Evolutionary conservation across 2,797 vertebrate genomes (phyloP).

Genomic region (Acanthurus leucopareius): DNA sequence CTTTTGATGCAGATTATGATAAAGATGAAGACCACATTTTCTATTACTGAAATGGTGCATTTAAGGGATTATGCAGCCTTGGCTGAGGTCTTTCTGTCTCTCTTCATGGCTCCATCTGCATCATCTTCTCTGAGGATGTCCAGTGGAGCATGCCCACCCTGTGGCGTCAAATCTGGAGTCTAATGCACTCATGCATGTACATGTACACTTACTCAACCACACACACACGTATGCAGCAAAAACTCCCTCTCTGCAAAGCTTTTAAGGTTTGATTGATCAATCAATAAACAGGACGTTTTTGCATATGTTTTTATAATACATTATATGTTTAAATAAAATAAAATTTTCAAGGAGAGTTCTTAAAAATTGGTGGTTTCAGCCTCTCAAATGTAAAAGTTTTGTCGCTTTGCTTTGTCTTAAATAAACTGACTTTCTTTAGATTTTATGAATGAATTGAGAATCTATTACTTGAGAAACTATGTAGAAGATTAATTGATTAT

Average conservation of each 20-base stretch:
- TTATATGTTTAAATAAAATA: neutral
- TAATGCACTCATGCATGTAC: conserved; percentile 54
- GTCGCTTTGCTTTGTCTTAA: neutral
- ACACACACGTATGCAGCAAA: neutral
- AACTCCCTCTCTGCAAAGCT: neutral
- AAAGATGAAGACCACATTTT: neutral
- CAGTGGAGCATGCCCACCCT: conserved; percentile 70
- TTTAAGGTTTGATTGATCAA: no score
- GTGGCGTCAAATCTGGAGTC: conserved; percentile 70
- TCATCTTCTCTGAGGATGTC: conserved; percentile 53
- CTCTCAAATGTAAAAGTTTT: neutral
- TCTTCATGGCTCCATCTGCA: conserved; percentile 52
- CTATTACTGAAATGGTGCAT: neutral
- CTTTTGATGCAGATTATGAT: neutral
- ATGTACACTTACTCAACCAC: neutral
- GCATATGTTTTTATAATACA: no score
- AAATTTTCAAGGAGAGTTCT: neutral
- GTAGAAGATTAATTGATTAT: neutral
- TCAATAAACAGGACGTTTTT: no score
- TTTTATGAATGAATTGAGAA: neutral
- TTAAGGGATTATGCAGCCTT: conserved; percentile 6
- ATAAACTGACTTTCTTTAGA: neutral
- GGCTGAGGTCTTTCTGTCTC: conserved; percentile 8
- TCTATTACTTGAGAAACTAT: neutral
- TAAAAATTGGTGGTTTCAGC: neutral